A percentile compares a stretch with the other conserved stretches of the same genome.
Conservation (phyloP, 2,113 vertebrate genomes). For the Triplophysa tibetana region DNA sequence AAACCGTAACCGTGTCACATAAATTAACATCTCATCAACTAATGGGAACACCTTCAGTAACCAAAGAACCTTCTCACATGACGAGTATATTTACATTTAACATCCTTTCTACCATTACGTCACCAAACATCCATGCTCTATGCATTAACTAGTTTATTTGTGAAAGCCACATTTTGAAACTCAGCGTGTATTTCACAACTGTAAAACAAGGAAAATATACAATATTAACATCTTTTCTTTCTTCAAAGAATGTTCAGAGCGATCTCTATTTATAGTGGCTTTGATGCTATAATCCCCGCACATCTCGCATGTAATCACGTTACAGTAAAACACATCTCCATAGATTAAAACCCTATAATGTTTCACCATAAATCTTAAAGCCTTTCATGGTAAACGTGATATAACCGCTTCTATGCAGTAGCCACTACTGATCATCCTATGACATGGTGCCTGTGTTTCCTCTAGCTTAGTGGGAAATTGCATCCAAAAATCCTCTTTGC, state of each 20-base stretch:
- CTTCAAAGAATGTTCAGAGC: background rate
- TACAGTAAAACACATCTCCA: background rate
- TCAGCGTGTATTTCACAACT: background rate
- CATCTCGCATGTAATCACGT: slow-evolving; percentile 8
- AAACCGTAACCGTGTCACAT: too few species aligned
- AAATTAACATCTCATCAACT: background rate
- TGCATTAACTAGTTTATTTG: too few species aligned
- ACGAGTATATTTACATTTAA: background rate
- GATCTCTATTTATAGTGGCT: slow-evolving; percentile 4
- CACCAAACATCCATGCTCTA: slow-evolving; percentile 40
- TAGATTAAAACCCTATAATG: slow-evolving; percentile 10
- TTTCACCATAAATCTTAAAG: background rate
- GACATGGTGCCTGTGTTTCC: background rate
- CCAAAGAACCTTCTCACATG: background rate
- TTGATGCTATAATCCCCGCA: slow-evolving; percentile 26
- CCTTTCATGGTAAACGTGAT: background rate
- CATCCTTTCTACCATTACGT: background rate
- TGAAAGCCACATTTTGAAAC: too few species aligned
- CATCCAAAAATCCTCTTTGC: background rate
- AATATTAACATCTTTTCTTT: background rate
- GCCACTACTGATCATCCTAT: background rate
- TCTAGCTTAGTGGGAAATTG: background rate
- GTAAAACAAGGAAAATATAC: slow-evolving; percentile 4
- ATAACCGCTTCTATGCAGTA: background rate
- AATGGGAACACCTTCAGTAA: background rate